Conservation (phyloP, 2,888 invertebrate genomes). For the Eupithecia abbreviata region DNA sequence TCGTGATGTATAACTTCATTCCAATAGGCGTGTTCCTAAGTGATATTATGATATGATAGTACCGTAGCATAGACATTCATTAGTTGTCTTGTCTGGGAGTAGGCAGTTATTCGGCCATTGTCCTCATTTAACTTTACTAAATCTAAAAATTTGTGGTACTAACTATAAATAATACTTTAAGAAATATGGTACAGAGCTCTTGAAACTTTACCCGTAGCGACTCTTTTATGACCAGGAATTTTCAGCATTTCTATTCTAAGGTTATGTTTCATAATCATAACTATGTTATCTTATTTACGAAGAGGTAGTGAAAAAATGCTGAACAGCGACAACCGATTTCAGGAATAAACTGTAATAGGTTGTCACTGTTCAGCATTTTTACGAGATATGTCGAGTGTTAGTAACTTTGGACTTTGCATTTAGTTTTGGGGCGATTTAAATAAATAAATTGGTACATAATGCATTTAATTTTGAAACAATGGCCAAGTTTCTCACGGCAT, state of each 20-base stretch:
- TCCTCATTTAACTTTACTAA: not conserved
- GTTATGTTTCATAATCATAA: not conserved
- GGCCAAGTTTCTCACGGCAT: not conserved
- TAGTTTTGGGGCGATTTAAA: not conserved
- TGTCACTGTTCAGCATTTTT: not conserved
- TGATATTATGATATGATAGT: constrained; percentile 60
- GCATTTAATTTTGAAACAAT: not conserved
- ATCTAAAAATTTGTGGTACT: not conserved
- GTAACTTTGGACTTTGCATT: not conserved
- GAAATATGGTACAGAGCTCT: not conserved
- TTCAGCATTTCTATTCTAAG: not conserved
- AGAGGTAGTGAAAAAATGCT: not conserved
- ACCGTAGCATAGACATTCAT: constrained; percentile 35
- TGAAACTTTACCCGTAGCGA: not conserved
- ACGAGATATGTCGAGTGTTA: not conserved
- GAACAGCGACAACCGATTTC: not conserved
- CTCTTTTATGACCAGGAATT: not conserved
- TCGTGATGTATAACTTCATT: constrained; percentile 65
- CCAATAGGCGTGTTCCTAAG: constrained; percentile 57
- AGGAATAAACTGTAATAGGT: too few relatives aligned
- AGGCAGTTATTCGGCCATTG: not conserved
- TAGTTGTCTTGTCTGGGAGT: constrained; percentile 31
- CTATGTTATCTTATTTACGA: not conserved
- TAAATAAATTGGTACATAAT: not conserved
- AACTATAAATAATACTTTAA: not conserved